Conservation (phyloP, 2,888 invertebrate genomes). For the Stictocephala bisonia region DNA sequence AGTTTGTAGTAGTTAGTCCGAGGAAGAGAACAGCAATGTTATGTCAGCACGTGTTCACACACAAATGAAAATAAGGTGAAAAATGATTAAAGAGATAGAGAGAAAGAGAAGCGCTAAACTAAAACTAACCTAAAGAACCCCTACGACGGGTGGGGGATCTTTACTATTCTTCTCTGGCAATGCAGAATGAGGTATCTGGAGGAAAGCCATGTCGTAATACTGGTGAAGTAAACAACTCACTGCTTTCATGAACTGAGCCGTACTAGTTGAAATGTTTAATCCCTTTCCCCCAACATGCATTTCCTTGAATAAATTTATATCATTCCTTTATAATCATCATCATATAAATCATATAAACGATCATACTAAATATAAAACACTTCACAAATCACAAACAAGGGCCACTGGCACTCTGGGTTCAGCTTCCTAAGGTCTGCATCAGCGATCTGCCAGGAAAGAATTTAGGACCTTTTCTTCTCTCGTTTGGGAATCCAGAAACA, state of each 20-base stretch:
- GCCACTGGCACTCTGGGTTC: too few species aligned
- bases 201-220: constrained; percentile 58
- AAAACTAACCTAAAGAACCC: constrained; percentile 15
- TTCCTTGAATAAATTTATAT: background rate
- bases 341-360: too few species aligned
- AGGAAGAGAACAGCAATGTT: constrained; percentile 31
- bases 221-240: constrained; percentile 47
- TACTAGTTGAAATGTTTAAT: constrained; percentile 22
- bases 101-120: constrained; percentile 15
- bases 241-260: constrained; percentile 21
- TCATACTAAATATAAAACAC: too few species aligned
- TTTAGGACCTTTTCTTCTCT: constrained; percentile 62
- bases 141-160: constrained; percentile 56
- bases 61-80: constrained; percentile 12
- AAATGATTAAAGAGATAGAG: background rate
- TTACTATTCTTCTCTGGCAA: constrained; percentile 60
- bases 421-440: constrained; percentile 21
- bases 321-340: too few species aligned
- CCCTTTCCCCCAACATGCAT: constrained; percentile 34
- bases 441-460: constrained; percentile 23
- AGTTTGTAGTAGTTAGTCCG: too few species aligned
- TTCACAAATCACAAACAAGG: too few species aligned
- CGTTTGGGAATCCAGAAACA: constrained; percentile 64
- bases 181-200: constrained; percentile 59
- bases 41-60: constrained; percentile 13